Percentiles rank a stretch among this genome's conserved stretches.
Conservation (phyloP, 2,888 invertebrate species). For the Spodoptera littoralis region DNA sequence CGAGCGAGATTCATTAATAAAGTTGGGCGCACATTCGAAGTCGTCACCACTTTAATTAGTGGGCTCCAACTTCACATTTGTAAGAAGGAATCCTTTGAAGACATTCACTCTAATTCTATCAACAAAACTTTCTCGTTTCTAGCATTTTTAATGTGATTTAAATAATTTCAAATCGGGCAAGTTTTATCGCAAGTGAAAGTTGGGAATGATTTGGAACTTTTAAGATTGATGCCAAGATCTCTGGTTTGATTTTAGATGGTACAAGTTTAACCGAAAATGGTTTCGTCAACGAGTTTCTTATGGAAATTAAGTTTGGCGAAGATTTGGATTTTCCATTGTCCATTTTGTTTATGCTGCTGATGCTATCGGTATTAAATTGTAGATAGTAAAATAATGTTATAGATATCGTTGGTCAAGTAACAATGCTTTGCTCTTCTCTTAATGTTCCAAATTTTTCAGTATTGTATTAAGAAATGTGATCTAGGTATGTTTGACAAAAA, state of each 20-base stretch:
- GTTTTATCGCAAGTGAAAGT: slow-evolving; percentile 17
- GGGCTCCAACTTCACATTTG: slow-evolving; percentile 44
- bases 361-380: too few species aligned
- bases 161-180: slow-evolving; percentile 42
- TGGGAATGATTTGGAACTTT: slow-evolving; percentile 13
- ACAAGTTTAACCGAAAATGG: neutral
- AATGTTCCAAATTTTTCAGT: too few species aligned
- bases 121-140: slow-evolving; percentile 16
- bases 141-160: slow-evolving; percentile 31
- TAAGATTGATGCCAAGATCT: slow-evolving; percentile 14
- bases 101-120: slow-evolving; percentile 39
- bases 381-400: too few species aligned
- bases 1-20: slow-evolving; percentile 64
- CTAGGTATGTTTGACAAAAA: too few species aligned
- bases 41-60: slow-evolving; percentile 51
- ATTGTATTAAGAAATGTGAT: too few species aligned
- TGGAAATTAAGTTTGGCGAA: too few species aligned
- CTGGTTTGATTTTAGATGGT: neutral
- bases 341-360: too few species aligned
- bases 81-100: slow-evolving; percentile 32
- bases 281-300: neutral
- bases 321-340: too few species aligned
- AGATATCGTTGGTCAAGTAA: too few species aligned
- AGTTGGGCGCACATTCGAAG: slow-evolving; percentile 45
- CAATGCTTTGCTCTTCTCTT: too few species aligned